These are phyloP conservation scores for Tribolium castaneum DNA, from an alignment of 1,140 invertebrate species.

Conservation along the genomic window DNA sequence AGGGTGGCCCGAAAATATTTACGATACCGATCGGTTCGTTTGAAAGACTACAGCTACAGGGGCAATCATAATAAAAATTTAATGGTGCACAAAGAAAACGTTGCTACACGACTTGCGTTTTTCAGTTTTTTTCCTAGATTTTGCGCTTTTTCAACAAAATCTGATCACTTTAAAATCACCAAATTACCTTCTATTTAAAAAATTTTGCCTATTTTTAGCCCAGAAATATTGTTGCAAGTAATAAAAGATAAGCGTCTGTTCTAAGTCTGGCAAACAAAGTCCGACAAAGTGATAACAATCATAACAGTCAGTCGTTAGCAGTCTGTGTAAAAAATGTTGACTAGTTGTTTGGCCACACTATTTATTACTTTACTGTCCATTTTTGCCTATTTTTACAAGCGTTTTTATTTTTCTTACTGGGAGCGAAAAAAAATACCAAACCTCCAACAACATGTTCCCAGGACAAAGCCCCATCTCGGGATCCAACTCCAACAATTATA, in stretches of 20 bases:
- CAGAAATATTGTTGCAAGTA: not conserved
- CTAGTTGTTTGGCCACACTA: not conserved
- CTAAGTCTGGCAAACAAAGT: not conserved
- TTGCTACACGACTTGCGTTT: too few species aligned
- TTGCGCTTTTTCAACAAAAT: too few species aligned
- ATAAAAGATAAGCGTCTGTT: not conserved
- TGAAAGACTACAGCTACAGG: too few species aligned
- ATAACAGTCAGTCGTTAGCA: not conserved
- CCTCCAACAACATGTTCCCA: not conserved
- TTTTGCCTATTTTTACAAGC: not conserved
- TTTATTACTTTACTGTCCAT: too few species aligned
- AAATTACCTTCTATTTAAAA: too few species aligned
- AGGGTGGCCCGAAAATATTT: too few species aligned
- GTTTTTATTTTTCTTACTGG: not conserved
- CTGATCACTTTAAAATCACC: too few species aligned
- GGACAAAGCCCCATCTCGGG: not conserved
- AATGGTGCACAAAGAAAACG: too few species aligned
- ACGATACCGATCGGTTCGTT: too few species aligned
- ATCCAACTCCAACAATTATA: not conserved
- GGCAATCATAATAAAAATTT: too few species aligned
- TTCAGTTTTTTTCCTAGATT: too few species aligned
- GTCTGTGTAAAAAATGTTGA: not conserved
- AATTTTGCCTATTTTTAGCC: too few species aligned
- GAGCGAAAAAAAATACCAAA: not conserved
- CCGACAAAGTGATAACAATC: not conserved